Conservation (phyloP, 2,113 vertebrate species). For the Sinocyclocheilus rhinocerous region DNA sequence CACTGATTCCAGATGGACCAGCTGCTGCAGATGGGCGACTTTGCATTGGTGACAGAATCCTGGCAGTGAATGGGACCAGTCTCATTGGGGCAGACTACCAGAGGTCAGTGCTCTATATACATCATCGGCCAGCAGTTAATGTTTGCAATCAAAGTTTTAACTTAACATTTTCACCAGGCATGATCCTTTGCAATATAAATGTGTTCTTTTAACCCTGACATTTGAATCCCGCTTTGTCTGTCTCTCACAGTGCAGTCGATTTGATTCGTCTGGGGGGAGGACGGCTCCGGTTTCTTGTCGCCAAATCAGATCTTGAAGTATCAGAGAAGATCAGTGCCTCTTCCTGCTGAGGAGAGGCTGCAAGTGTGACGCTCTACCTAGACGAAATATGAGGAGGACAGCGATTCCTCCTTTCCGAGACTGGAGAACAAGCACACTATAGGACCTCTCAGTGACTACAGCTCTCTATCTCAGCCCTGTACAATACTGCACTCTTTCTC, state of each 20-base stretch:
- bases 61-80: conserved; percentile 91
- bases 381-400: background rate
- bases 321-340: conserved; percentile 90
- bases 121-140: background rate
- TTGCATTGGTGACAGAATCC: conserved; percentile 89
- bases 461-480: conserved; percentile 20
- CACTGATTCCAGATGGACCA: conserved; percentile 89
- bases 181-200: background rate
- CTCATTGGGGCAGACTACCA: conserved; percentile 91
- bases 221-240: background rate
- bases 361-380: background rate
- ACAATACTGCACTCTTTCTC: conserved; percentile 2
- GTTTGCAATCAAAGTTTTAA: background rate
- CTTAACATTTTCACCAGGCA: background rate
- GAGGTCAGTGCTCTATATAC: conserved; percentile 75
- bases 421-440: conserved; percentile 49
- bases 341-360: conserved; percentile 71
- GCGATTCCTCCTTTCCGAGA: background rate
- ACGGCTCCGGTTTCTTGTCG: conserved; percentile 89
- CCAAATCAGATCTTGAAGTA: conserved; percentile 87
- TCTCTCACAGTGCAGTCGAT: conserved; percentile 87
- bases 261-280: conserved; percentile 90
- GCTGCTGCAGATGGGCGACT: conserved; percentile 84
- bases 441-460: conserved; percentile 31
- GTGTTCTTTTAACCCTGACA: background rate